Conservation (phyloP, 64 coral and sea anemone species). For the Montipora efflorescens region DNA sequence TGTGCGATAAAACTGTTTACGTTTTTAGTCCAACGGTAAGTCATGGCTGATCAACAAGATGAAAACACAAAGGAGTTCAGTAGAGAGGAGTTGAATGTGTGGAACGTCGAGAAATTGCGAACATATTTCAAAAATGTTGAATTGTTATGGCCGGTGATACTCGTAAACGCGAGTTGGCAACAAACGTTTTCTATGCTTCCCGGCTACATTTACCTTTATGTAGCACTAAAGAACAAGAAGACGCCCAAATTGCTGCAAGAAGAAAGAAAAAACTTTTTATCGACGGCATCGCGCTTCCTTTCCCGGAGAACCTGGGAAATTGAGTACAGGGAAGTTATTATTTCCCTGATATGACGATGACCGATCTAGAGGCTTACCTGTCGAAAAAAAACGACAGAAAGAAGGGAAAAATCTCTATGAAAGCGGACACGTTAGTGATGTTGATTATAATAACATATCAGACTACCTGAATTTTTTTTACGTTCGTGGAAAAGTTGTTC, state of each 20-base stretch:
- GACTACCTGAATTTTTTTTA: background rate
- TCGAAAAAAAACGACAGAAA: background rate
- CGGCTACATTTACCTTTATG: background rate
- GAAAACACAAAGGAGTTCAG: background rate
- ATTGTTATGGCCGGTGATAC: background rate
- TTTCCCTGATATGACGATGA: background rate
- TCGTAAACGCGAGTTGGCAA: no score
- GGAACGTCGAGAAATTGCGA: slow-evolving; percentile 30
- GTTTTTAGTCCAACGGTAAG: background rate
- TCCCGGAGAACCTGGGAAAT: background rate
- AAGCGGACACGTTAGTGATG: background rate
- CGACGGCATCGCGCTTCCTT: background rate
- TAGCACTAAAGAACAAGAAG: slow-evolving; percentile 34
- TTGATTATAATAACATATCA: slow-evolving; percentile 38
- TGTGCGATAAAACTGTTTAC: background rate
- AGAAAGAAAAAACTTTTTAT: slow-evolving; percentile 12
- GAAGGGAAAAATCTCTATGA: no score
- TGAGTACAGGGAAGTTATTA: background rate
- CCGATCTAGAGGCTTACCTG: background rate
- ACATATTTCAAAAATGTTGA: slow-evolving; percentile 27
- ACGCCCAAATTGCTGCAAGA: background rate
- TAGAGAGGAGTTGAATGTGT: slow-evolving; percentile 15
- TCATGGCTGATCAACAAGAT: no score
- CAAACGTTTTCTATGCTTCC: slow-evolving; percentile 25
- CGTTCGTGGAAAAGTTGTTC: slow-evolving; percentile 7